phyloP scores from a whole-genome alignment of 2,113 vertebrate species.

The Chrysochloris asiatica region DNA sequence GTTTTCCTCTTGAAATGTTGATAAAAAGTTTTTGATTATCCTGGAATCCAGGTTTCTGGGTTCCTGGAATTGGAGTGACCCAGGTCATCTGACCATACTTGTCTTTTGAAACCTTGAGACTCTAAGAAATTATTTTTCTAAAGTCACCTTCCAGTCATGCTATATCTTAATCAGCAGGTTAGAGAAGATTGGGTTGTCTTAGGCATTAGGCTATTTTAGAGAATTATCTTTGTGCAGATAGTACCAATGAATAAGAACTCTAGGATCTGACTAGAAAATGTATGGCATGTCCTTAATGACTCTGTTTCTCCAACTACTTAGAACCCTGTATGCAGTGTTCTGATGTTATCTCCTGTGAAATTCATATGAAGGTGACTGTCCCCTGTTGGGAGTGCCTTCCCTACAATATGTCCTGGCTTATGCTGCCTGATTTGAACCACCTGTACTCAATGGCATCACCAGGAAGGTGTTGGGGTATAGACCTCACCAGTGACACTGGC shows the following conservation, averaged over 20 bases:
- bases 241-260: background rate
- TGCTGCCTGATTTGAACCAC: no score
- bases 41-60: no score
- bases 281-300: no score
- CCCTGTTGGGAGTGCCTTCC: no score
- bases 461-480: no score
- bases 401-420: no score
- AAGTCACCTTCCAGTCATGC: background rate
- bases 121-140: background rate
- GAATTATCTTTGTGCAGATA: background rate
- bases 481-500: no score
- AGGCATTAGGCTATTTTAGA: background rate
- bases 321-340: background rate
- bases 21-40: background rate
- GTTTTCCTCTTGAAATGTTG: conserved; percentile 35
- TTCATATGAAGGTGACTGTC: no score
- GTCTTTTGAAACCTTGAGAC: background rate
- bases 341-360: background rate
- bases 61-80: no score
- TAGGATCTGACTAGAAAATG: background rate
- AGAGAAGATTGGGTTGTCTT: background rate
- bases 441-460: no score
- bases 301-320: background rate
- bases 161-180: background rate
- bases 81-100: background rate